Evolutionary conservation across 2,113 vertebrate genomes (phyloP), one percentile per base, ranked within the genome.

Genomic region (Eleginops maclovinus): DNA sequence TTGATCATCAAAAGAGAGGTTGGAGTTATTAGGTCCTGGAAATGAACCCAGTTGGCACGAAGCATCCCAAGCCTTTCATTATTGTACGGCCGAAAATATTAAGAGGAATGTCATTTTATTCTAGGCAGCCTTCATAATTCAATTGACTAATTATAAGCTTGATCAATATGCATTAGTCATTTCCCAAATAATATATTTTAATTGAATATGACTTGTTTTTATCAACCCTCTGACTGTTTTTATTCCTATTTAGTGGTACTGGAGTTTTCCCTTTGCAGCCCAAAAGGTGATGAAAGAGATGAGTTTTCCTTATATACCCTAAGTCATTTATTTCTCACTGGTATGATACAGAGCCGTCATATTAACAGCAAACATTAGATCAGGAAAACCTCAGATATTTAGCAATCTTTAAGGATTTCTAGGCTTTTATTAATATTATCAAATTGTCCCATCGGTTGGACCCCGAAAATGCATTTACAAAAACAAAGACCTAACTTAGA

Each of bases 171-270:
- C 5, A 44, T 15, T 12, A 44, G 12, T 4, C 12, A 44, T 44
- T 50, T 21, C 54, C 13, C 60, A 19, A 54, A 15, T 49, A 24
- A 43, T 10, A 56, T 17, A 62, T 49, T 59, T 10, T 1, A 36
- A 26, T 21, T 41, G 14, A 28, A 41, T 19, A 24, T 58, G 3
- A 22, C 0, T 43, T 50, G 24, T 51, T 53, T 36, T 60, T 4
- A 65, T 46, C 40, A 55, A 10, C 21, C n/a, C 26, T 47, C 19
- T 9, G 36, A 26, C 26, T 41, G 14, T 69, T 41, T 11, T 64
- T 79, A 75, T 79, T 79, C 65, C 68, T 77, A 28, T 36, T 49
- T 41, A 60, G 14, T 17, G 10, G 26, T 56, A 5, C 36, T 54
- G 5, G 31, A 36, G 31, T 31, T 26, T 66, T 65, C 10, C 11